Conservation (phyloP, 2,113 vertebrate species). For the Sinocyclocheilus maitianheensis region DNA sequence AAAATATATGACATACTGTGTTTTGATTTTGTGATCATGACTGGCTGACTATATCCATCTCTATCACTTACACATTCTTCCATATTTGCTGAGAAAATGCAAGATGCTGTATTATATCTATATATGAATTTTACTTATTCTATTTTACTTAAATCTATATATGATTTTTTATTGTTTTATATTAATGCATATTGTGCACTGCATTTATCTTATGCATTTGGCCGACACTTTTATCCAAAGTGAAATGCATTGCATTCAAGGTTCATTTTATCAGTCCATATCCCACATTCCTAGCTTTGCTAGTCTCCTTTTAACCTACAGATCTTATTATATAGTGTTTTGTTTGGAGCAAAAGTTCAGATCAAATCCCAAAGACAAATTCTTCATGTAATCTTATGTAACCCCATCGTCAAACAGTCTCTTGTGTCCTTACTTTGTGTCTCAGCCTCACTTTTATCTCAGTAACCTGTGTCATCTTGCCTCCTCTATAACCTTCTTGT, state of each 20-base stretch:
- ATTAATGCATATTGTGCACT: neutral
- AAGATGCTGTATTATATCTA: neutral
- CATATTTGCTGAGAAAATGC: neutral
- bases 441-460: neutral
- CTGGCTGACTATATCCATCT: neutral
- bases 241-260: neutral
- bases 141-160: too few species aligned
- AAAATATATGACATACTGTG: neutral
- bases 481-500: constrained; percentile 2
- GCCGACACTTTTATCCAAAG: neutral
- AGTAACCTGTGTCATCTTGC: neutral
- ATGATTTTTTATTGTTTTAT: too few species aligned
- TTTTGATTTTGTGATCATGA: neutral
- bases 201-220: neutral
- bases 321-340: neutral
- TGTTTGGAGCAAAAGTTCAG: neutral
- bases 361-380: neutral
- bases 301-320: neutral
- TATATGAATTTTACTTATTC: neutral
- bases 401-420: constrained; percentile 1
- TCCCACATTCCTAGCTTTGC: neutral
- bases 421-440: neutral
- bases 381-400: neutral
- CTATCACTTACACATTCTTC: neutral
- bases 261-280: neutral